Evolutionary conservation across 2,888 invertebrate genomes (phyloP), one percentile per base, ranked within the genome.

Genomic region (Beris chalybata): DNA sequence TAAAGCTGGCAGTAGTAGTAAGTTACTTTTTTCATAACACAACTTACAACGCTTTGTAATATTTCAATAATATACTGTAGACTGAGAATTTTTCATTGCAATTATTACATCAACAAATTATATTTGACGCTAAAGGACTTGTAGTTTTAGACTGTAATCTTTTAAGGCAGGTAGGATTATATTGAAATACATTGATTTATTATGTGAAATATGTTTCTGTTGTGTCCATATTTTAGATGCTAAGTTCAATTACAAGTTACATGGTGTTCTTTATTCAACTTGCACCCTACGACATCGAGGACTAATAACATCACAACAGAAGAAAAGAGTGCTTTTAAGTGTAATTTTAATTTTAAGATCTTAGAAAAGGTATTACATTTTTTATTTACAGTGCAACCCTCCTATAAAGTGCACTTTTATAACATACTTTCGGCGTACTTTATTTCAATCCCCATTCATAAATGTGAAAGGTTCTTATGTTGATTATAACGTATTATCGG

Each of bases 191-290:
- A 22, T 22, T 22, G 22, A 22, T 22, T 22, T 22, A 22, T 22
- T 22, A 1, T 22, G 22, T 22, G 22, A 22, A 22, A 22, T 22
- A 22, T 22, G 3, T 22, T 22, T 22, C 22, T 22, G 22, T 22
- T 22, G 3, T 22, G 3, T 22, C 22, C 22, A 2, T 22, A 22
- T 61, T 61, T 29, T 22, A 61, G 52, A 61, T 61, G 50, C 9
- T 61, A 6, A 52, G 52, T 13, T 61, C 61, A 4, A 61, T 61
- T 11, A 50, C 52, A 11, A 61, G 48, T 9, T 59, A 59, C 15
- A 59, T 59, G 59, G 59, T 59, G 3, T 47, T 59, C 31, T 47
- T 61, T 15, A 61, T 61, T n/a, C 61, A 61, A 52, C 43, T 61
- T 4, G 61, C 52, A 32, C 61, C 61, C 22, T 50, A 61, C 38